Conservation (phyloP, 2,113 vertebrate species). For the Peromyscus californicus region DNA sequence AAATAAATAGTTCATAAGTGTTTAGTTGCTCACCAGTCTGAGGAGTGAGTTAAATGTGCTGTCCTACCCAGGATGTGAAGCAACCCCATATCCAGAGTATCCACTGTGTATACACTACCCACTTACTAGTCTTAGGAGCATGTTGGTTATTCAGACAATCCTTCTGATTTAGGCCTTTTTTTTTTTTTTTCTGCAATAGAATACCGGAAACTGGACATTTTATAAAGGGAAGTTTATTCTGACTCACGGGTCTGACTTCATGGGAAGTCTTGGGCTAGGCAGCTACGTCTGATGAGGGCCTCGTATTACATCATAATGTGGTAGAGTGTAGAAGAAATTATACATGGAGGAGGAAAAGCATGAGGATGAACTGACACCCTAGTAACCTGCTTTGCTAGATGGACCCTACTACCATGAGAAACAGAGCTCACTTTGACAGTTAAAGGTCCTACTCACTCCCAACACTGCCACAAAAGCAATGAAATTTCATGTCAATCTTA, state of each 20-base stretch:
- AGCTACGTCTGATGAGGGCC: background rate
- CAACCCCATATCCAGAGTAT: background rate
- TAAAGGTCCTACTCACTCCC: background rate
- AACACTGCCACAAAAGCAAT: background rate
- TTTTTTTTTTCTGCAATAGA: background rate
- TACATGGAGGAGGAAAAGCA: background rate
- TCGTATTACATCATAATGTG: background rate
- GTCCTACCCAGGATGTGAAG: background rate
- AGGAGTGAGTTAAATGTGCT: background rate
- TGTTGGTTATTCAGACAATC: background rate
- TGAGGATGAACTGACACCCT: background rate
- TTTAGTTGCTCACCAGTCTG: background rate
- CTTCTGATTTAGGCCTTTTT: background rate
- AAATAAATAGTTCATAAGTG: background rate
- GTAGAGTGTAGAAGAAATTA: background rate
- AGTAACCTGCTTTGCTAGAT: background rate
- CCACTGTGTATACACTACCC: background rate
- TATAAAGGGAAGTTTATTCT: background rate
- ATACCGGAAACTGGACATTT: background rate
- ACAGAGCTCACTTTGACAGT: background rate
- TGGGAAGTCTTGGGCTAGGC: background rate
- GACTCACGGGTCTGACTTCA: background rate
- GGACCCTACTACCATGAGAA: background rate
- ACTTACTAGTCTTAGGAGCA: background rate
- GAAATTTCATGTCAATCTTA: background rate